A percentile compares a stretch with the other conserved stretches of the same genome.
phyloP scores from a whole-genome alignment of 2,888 invertebrate species.

The Listrodromus nycthemerus region DNA sequence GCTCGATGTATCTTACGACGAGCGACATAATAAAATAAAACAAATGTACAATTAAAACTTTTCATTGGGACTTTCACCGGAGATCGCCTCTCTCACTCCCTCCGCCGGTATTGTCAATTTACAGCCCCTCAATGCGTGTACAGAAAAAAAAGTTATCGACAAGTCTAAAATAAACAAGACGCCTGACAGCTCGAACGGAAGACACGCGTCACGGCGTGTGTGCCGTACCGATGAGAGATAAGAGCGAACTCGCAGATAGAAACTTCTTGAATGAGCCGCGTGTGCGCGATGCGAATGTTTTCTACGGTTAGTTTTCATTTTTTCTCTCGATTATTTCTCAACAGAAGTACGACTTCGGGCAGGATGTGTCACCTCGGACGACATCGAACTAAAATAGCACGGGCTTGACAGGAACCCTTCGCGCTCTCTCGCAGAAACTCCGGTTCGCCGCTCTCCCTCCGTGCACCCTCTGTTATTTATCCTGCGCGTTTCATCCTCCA shows the following conservation, averaged over 20 bases:
- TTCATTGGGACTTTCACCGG: not conserved
- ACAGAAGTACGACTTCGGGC: constrained; percentile 5
- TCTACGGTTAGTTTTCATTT: not conserved
- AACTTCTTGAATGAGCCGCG: constrained; percentile 11
- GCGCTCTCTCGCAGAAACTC: constrained; percentile 12
- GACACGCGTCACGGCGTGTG: not conserved
- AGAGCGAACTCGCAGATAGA: constrained; percentile 9
- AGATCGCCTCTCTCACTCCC: not conserved
- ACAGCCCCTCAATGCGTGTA: not conserved
- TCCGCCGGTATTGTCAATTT: not conserved
- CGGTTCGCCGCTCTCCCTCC: constrained; percentile 2
- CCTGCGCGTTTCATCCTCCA: not conserved
- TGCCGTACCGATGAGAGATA: not conserved
- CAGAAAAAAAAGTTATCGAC: constrained; percentile 48
- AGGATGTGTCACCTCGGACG: constrained; percentile 32
- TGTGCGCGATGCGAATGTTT: constrained; percentile 9
- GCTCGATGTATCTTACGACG: not conserved
- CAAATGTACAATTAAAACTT: not conserved
- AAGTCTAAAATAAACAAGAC: constrained; percentile 56
- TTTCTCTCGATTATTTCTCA: constrained; percentile 11
- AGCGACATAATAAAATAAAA: not conserved
- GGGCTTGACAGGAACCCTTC: constrained; percentile 52
- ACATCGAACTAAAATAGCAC: constrained; percentile 59
- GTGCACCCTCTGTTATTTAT: constrained; percentile 13
- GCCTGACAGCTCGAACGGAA: constrained; percentile 55